Evolutionary conservation across 2,797 vertebrate species (phyloP), one percentile per base, ranked within the genome.

Genomic region (Gobio occitaniae): DNA sequence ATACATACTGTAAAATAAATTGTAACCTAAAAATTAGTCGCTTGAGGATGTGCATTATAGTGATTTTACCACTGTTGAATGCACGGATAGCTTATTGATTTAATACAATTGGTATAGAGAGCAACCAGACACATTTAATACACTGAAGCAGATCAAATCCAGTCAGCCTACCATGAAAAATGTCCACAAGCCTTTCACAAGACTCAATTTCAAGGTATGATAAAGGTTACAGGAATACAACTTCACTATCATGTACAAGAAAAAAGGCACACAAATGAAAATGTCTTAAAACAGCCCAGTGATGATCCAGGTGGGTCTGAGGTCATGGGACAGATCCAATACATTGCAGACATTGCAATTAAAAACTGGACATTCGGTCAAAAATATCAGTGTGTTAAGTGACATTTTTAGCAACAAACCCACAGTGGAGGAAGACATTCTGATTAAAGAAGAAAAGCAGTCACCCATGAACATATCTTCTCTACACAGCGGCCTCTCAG

Each of bases 151-250:
- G 56, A 78, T 63, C 76, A 63, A 47, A 59, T 63, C 76, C 76
- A 47, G 77, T 65, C 77, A 79, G 77, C 44, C 41, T 66, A 66
- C 76, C 59, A 66, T 79, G 77, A 63, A 21, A 79, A 48, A 63
- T 66, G 29, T 63, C 56, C 25, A 48, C 77, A 79, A 47, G 38
- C 25, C 59, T 63, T 79, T 65, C 59, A 48, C 59, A 79, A 32
- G 65, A 79, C 59, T 79, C 77, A 65, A 79, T 65, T 79, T 65
- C 59, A 79, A 50, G 77, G 38, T 36, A 47, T 79, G 59, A 63
- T 47, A 59, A 54, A 77, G 54, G 52, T 61, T 77, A 79, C n/a
- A 79, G 16, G 19, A 79, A 50, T 79, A 50, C 77, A 79, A 48
- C 41, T 48, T 79, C 44, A 48, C 16, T 66, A 6, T 79, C 41